Conservation (phyloP, 2,888 invertebrate genomes). For the Dryomyza anilis region DNA sequence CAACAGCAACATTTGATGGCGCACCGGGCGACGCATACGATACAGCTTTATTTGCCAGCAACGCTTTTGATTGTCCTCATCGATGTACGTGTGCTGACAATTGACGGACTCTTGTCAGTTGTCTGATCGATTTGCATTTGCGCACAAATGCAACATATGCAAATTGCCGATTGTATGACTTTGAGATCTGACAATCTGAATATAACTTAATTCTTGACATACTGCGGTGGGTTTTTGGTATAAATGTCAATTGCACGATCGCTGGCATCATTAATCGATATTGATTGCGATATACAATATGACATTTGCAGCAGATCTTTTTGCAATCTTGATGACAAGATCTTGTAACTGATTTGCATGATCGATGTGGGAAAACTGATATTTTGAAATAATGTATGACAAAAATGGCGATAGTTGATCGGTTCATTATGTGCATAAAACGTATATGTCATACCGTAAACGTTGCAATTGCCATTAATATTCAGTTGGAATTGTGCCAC, state of each 20-base stretch:
- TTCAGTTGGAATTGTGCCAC: neutral
- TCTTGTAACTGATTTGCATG: neutral
- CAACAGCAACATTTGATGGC: too few species aligned
- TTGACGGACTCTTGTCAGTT: conserved; percentile 10
- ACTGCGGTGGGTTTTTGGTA: neutral
- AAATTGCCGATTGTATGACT: neutral
- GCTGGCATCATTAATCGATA: neutral
- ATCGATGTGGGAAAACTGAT: neutral
- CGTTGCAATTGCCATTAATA: conserved; percentile 3
- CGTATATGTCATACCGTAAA: too few species aligned
- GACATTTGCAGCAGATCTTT: neutral
- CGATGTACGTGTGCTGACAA: neutral
- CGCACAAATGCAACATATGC: conserved; percentile 9
- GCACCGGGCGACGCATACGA: neutral
- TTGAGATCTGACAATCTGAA: conserved; percentile 2
- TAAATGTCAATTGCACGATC: neutral
- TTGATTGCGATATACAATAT: neutral
- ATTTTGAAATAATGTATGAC: neutral
- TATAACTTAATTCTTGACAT: conserved; percentile 9
- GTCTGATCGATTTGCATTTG: conserved; percentile 18
- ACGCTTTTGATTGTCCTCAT: conserved; percentile 5
- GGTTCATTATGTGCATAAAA: too few species aligned
- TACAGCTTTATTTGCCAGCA: conserved; percentile 9
- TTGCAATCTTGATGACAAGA: too few species aligned
- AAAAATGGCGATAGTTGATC: neutral